A percentile compares a stretch with the other conserved stretches of the same genome.
Evolutionary conservation across 1,140 invertebrate species (phyloP).

Genomic region (Pseudomyrmex dendroicus): DNA sequence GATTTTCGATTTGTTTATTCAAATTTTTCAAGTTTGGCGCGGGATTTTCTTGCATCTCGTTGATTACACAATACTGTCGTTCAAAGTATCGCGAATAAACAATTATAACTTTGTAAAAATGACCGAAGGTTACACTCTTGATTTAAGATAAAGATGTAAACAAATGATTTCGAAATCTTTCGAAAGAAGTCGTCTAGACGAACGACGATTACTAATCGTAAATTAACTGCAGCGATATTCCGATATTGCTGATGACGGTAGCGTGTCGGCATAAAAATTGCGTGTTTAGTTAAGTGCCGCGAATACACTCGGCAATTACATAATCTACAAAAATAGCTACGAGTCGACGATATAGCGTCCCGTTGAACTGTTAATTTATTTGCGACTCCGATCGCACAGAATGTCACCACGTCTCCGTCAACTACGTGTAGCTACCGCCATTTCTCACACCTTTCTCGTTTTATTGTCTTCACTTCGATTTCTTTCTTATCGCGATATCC

Average conservation of each 20-base stretch:
- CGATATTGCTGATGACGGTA: conserved; percentile 20
- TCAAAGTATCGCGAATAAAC: too few species aligned
- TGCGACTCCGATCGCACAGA: neutral
- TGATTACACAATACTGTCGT: too few species aligned
- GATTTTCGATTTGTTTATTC: too few species aligned
- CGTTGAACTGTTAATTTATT: neutral
- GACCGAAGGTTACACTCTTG: neutral
- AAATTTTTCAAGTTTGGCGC: too few species aligned
- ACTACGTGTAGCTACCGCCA: too few species aligned
- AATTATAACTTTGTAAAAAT: too few species aligned
- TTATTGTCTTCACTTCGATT: neutral
- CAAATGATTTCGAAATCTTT: neutral
- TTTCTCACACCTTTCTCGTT: too few species aligned
- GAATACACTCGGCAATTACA: conserved; percentile 21
- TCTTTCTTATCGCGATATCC: conserved; percentile 21
- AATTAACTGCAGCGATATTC: conserved; percentile 43
- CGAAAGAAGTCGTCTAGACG: conserved; percentile 2
- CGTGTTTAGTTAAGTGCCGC: conserved; percentile 27
- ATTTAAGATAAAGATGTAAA: neutral
- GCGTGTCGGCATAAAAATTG: conserved; percentile 14
- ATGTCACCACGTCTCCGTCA: neutral
- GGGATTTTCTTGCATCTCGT: too few species aligned
- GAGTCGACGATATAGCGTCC: conserved; percentile 3
- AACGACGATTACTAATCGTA: conserved; percentile 7
- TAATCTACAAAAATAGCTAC: conserved; percentile 35